A percentile compares a stretch with the other conserved stretches of the same genome.
These are phyloP conservation scores for Larimichthys crocea DNA, from an alignment of 2,113 vertebrate species.

Conservation along the genomic window DNA sequence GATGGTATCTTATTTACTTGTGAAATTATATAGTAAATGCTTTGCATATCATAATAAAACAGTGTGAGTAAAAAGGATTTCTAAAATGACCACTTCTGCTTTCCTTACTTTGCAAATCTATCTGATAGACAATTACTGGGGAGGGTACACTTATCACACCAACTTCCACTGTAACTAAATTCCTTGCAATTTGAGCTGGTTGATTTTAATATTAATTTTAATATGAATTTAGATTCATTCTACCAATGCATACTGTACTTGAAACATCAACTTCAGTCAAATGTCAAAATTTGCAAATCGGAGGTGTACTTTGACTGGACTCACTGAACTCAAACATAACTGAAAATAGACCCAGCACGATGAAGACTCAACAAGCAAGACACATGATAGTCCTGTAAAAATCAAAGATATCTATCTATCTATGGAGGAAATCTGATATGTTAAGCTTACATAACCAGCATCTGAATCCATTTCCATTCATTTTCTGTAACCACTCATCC, in stretches of 20 bases:
- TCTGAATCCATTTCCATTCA: too few species aligned
- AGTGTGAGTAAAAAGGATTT: background rate
- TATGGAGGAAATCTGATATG: background rate
- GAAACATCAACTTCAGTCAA: background rate
- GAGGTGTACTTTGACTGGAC: background rate
- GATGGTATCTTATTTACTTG: constrained; percentile 62
- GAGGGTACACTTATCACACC: background rate
- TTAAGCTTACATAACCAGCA: background rate
- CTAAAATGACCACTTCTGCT: background rate
- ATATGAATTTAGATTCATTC: background rate
- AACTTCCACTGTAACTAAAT: background rate
- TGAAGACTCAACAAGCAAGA: too few species aligned
- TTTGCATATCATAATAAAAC: constrained; percentile 8
- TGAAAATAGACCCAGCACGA: background rate
- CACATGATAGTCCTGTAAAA: too few species aligned
- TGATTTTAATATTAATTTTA: constrained; percentile 10
- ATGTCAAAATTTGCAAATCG: background rate
- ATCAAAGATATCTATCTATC: background rate
- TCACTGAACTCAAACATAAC: background rate
- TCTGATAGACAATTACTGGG: background rate
- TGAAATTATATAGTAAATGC: constrained; percentile 39
- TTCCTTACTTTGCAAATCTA: background rate
- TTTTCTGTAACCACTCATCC: too few species aligned
- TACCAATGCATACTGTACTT: background rate
- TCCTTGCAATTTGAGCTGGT: background rate